A percentile compares a stretch with the other conserved stretches of the same genome.
Evolutionary conservation across 2,797 vertebrate species (phyloP).

Genomic region (Echiichthys vipera): DNA sequence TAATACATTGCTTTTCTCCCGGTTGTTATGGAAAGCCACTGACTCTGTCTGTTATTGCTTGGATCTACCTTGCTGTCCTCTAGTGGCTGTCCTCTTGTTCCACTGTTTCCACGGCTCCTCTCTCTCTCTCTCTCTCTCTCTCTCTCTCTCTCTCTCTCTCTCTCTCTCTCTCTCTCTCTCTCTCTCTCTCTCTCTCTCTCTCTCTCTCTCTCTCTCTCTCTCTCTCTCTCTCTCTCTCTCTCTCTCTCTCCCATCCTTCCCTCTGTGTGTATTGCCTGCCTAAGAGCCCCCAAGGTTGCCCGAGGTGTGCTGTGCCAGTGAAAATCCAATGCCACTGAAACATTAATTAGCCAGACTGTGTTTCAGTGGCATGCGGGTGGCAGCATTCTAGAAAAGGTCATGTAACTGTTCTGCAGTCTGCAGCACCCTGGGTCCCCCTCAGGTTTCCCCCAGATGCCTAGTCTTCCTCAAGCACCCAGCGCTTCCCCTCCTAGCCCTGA

Average conservation of each 20-base stretch:
- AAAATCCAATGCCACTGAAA: slow-evolving; percentile 82
- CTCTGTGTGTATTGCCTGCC: slow-evolving; percentile 63
- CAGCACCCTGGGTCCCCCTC: slow-evolving; percentile 62
- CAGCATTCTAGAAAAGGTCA: slow-evolving; percentile 81
- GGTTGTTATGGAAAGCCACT: slow-evolving; percentile 40
- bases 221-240: slow-evolving; percentile 20
- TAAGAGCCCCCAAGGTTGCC: slow-evolving; percentile 76
- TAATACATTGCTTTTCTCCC: slow-evolving; percentile 46
- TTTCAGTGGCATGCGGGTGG: slow-evolving; percentile 75
- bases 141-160: slow-evolving; percentile 51
- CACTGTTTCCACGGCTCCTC: slow-evolving; percentile 21
- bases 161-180: slow-evolving; percentile 22
- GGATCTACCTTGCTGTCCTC: slow-evolving; percentile 60
- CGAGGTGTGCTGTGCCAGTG: slow-evolving; percentile 77
- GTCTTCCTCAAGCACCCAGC: slow-evolving; percentile 44
- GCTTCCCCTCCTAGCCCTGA: slow-evolving; percentile 32
- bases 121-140: slow-evolving; percentile 20
- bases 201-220: slow-evolving; percentile 29
- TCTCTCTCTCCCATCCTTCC: slow-evolving; percentile 43
- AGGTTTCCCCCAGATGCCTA: slow-evolving; percentile 46
- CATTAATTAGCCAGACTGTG: slow-evolving; percentile 81
- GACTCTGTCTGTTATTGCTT: slow-evolving; percentile 41
- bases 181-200: slow-evolving; percentile 45
- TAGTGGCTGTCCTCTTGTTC: slow-evolving; percentile 51
- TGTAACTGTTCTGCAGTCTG: slow-evolving; percentile 66